A percentile compares a stretch with the other conserved stretches of the same genome.
Evolutionary conservation across 92 coral and sea anemone genomes (phyloP).

Genomic region (Zoanthus gigantus): DNA sequence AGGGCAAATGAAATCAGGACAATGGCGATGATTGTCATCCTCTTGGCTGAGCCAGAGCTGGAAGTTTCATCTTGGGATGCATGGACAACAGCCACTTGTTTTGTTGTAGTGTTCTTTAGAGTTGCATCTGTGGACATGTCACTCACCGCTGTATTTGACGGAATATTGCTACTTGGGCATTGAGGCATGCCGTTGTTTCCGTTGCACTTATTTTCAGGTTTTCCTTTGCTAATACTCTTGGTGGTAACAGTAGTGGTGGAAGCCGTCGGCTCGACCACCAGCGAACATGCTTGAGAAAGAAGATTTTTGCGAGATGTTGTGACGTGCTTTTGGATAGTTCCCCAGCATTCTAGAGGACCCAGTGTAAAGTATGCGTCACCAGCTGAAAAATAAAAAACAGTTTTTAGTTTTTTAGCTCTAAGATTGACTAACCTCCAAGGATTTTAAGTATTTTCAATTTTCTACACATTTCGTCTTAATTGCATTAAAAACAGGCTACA

Average conservation of each 20-base stretch:
- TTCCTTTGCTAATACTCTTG: not conserved
- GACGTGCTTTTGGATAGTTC: slow-evolving; percentile 30
- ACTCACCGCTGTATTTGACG: not conserved
- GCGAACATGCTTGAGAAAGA: slow-evolving; percentile 50
- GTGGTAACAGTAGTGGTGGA: slow-evolving; percentile 1
- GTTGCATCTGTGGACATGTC: not conserved
- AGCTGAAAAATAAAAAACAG: slow-evolving; percentile 15
- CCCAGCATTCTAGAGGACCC: slow-evolving; percentile 98
- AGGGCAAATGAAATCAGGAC: slow-evolving; percentile 74
- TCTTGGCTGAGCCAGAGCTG: not conserved
- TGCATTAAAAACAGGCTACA: too few species aligned
- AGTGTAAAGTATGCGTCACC: slow-evolving; percentile 69
- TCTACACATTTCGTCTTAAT: too few species aligned
- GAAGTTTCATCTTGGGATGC: not conserved
- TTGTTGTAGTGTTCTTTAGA: not conserved
- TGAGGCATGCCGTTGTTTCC: not conserved
- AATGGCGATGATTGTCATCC: slow-evolving; percentile 65
- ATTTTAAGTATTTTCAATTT: too few species aligned
- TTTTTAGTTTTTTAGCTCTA: too few species aligned
- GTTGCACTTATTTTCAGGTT: not conserved
- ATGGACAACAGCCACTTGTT: not conserved
- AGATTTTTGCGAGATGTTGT: slow-evolving; percentile 30
- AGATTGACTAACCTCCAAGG: too few species aligned
- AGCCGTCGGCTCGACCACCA: slow-evolving; percentile 59
- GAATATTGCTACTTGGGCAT: slow-evolving; percentile 3